Evolutionary conservation across 2,888 invertebrate genomes (phyloP), one percentile per base, ranked within the genome.

Genomic region (Agrilus mali): DNA sequence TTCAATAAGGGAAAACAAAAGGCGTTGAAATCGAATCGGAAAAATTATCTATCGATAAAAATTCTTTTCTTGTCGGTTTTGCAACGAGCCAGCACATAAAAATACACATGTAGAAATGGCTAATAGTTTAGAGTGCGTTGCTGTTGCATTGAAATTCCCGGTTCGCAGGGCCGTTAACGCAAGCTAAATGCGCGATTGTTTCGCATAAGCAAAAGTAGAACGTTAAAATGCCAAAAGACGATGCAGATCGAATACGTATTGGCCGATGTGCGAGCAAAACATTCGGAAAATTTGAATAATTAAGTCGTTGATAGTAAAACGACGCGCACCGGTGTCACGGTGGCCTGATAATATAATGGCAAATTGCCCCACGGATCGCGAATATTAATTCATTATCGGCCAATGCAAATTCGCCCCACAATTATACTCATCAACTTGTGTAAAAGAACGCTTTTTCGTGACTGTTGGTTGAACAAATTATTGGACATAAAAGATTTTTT

Each of bases 211-310:
- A 36, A 38, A 43, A 20, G 36, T 41, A 37, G 33, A 37, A 39
- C 41, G 39, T 47, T 50, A 49, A 52, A 53, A 52, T 52, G 48
- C 52, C 52, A 52, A 53, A 53, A 44, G 46, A 32, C 44, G 47
- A 50, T 53, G 52, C 49, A 51, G 50, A 53, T 52, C 47, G 53
- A 48, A 53, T 53, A 51, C 47, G 51, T 52, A 53, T 48, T 37
- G 50, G 33, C 44, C 34, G 40, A 43, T 41, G 41, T 42, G 37
- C 27, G 42, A 31, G 47, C 41, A 47, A 48, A 50, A 22, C 43
- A 36, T 41, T 46, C 44, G 38, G 44, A 47, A 44, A 44, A 46
- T 48, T 50, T 48, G 47, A 47, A 48, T 48, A 50, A 50, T 47
- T 50, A 48, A 32, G 31, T 37, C 40, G 38, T 48, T 48, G 27